Base-by-base conservation (phyloP, 2,113 vertebrate genomes). In the Poeciliopsis turrubarensis region DNA sequence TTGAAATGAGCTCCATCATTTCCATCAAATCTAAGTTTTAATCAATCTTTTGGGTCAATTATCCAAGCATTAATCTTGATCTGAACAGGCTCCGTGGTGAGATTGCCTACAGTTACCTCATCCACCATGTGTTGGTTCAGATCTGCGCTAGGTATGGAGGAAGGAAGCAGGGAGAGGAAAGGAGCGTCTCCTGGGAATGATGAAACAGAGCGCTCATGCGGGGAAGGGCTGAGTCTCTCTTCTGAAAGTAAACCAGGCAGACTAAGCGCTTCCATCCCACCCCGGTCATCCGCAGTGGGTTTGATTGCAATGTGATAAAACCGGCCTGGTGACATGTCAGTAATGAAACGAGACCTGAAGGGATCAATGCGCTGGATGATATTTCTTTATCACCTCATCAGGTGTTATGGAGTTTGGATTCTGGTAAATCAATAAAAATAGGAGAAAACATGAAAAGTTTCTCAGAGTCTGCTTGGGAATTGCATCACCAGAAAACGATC, bases 61-160 rank as follows among this genome's bases (percentile, higher is more conserved):
- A 81, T 31, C 26, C n/a, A 69, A 80, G 80, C 74, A 76, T 72
- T 77, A 82, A 80, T 83, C 68, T 31, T 75, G 82, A 88, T 88
- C 85, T 80, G 82, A 87, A 79, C 83, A 34, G 29, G 86, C 83
- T 51, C 79, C 79, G 63, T 73, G 68, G 54, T 60, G 83, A 68
- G 84, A 87, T 93, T 93, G 77, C 90, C 86, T 30, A 82, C 70
- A 71, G 84, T 93, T 93, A 88, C 92, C 87, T 92, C 92, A 93
- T 89, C 86, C 75, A 11, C 70, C 75, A 54, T 62, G 82, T 83
- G 77, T 29, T 19, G 41, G 61, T 73, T 85, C 70, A 71, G 78
- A 89, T 74, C 77, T 73, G 74, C 78, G 70, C 72, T 81, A 89
- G 91, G 89, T 89, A 77, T 51, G 73, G 78, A 89, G 80, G 85